Conservation (phyloP, 2,113 vertebrate species). For the Megalops atlanticus region DNA sequence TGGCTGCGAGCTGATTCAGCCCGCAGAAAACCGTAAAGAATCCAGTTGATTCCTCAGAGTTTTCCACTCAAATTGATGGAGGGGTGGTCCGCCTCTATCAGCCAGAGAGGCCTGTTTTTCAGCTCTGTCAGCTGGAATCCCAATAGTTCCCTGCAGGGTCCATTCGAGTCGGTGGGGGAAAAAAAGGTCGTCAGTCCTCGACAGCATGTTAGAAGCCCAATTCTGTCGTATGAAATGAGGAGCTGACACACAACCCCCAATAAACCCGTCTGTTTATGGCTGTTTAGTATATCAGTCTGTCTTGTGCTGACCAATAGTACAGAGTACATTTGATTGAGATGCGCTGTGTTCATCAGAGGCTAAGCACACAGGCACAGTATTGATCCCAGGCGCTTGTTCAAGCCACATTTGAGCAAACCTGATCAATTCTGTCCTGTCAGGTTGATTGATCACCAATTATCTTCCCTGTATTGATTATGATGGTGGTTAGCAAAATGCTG, state of each 20-base stretch:
- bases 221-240: neutral
- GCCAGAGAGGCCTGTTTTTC: neutral
- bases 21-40: neutral
- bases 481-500: conserved; percentile 2
- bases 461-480: conserved; percentile 7
- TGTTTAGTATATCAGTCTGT: neutral
- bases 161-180: neutral
- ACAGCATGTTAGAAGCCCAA: too few relatives aligned
- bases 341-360: neutral
- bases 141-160: neutral
- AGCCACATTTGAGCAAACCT: conserved; percentile 7
- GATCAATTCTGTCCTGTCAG: conserved; percentile 14
- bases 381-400: neutral
- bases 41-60: neutral
- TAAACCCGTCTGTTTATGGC: neutral
- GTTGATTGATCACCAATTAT: conserved; percentile 6
- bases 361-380: neutral
- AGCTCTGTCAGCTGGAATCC: neutral
- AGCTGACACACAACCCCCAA: neutral
- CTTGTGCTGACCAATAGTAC: neutral
- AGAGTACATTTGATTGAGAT: conserved; percentile 9
- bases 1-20: neutral
- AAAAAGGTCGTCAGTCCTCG: neutral
- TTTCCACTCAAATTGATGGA: neutral
- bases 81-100: neutral